Evolutionary conservation across 2,888 invertebrate species (phyloP).

Genomic region (Margaritifera margaritifera): DNA sequence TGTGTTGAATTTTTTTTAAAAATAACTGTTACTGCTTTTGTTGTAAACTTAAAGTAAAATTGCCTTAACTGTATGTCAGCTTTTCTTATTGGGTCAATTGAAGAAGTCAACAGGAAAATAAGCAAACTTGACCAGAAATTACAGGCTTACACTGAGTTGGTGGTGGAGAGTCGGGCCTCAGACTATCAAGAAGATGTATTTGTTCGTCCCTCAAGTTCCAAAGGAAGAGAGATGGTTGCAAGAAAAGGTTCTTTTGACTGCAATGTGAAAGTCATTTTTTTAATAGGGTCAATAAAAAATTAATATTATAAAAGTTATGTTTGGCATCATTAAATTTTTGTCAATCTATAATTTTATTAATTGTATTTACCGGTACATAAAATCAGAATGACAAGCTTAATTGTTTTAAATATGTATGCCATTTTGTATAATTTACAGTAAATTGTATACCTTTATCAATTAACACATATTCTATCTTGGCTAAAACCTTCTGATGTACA

Average conservation of each 20-base stretch:
- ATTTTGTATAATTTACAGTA: too few relatives aligned
- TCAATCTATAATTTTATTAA: background rate
- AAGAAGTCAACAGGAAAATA: conserved; percentile 67
- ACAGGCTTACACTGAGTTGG: conserved; percentile 64
- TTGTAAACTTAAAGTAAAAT: too few relatives aligned
- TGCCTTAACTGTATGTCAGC: conserved; percentile 44
- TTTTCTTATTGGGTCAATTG: conserved; percentile 71
- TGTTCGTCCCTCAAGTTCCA: conserved; percentile 43
- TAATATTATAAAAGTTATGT: background rate
- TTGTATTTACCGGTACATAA: conserved; percentile 1
- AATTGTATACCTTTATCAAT: too few relatives aligned
- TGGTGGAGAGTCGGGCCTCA: conserved; percentile 66
- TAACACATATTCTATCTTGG: too few relatives aligned
- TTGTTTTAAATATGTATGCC: too few relatives aligned
- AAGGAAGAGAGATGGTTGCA: conserved; percentile 47
- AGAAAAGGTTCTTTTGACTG: conserved; percentile 42
- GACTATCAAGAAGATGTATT: conserved; percentile 26
- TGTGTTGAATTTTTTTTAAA: too few relatives aligned
- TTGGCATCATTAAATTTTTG: background rate
- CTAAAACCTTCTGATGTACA: too few relatives aligned
- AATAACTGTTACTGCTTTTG: too few relatives aligned
- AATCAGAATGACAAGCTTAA: too few relatives aligned
- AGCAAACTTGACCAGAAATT: conserved; percentile 67
- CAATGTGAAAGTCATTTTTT: background rate
- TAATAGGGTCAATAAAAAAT: background rate